Evolutionary conservation across 2,888 invertebrate species (phyloP).

Genomic region (Aquatica leii): DNA sequence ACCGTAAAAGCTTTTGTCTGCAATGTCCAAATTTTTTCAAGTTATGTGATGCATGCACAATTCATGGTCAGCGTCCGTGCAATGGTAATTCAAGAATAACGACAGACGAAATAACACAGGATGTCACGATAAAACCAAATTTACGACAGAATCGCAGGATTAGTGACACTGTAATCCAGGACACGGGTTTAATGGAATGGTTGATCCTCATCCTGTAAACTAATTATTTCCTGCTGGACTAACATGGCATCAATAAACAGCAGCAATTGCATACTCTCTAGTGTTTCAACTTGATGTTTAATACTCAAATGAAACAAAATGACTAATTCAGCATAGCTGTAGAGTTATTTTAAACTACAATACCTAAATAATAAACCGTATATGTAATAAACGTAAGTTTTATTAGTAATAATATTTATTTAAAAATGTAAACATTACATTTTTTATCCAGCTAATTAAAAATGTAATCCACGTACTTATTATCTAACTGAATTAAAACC

Average conservation of each 20-base stretch:
- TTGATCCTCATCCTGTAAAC: constrained; percentile 51
- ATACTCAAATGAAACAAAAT: constrained; percentile 10
- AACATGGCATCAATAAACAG: constrained; percentile 41
- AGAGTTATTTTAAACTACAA: constrained; percentile 7
- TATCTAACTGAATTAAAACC: too few species aligned
- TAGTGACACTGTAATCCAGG: constrained; percentile 51
- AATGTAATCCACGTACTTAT: too few species aligned
- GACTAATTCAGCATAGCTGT: constrained; percentile 11
- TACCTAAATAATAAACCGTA: too few species aligned
- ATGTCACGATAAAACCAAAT: constrained; percentile 53
- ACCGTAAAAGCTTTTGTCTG: constrained; percentile 15
- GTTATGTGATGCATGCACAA: constrained; percentile 8
- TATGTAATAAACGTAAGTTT: too few species aligned
- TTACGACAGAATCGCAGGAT: constrained; percentile 53
- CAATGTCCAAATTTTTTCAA: too few species aligned
- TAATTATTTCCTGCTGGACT: constrained; percentile 49
- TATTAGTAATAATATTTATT: too few species aligned
- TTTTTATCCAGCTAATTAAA: too few species aligned
- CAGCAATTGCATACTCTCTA: constrained; percentile 20
- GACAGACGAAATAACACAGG: constrained; percentile 47
- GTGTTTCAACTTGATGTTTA: constrained; percentile 26
- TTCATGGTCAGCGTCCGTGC: constrained; percentile 10
- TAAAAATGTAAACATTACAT: too few species aligned
- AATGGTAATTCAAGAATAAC: constrained; percentile 34
- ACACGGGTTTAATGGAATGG: constrained; percentile 51